A percentile compares a stretch with the other conserved stretches of the same genome.
phyloP scores from a whole-genome alignment of 2,113 vertebrate species.

The Deroptyus accipitrinus region DNA sequence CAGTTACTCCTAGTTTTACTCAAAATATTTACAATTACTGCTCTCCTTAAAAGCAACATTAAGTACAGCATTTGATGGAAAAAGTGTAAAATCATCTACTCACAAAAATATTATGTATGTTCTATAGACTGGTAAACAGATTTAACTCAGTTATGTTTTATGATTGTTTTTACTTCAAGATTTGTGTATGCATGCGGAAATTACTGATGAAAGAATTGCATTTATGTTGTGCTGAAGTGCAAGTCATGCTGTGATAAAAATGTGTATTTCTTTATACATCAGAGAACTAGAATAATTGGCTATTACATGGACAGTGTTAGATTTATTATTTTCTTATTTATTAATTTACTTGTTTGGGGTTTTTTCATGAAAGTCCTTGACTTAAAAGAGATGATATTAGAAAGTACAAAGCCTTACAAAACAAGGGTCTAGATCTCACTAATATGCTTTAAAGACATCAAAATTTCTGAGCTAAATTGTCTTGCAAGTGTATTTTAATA shows the following conservation, averaged over 20 bases:
- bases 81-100: neutral
- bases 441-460: neutral
- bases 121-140: neutral
- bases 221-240: neutral
- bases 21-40: neutral
- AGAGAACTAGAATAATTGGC: constrained; percentile 51
- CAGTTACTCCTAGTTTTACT: neutral
- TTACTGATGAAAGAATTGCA: constrained; percentile 39
- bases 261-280: constrained; percentile 32
- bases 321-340: constrained; percentile 27
- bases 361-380: neutral
- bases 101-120: neutral
- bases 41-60: neutral
- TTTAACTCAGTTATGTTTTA: constrained; percentile 3
- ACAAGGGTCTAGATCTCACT: neutral
- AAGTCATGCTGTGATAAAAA: constrained; percentile 53
- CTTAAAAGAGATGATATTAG: neutral
- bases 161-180: neutral
- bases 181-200: constrained; percentile 18
- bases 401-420: neutral
- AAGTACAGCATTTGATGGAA: neutral
- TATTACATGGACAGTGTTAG: neutral
- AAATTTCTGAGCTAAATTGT: neutral
- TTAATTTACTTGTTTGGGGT: neutral
- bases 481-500: neutral